Percentiles rank a stretch among this genome's conserved stretches.
Conservation (phyloP, 2,888 invertebrate species). For the Heliconius ethilla region DNA sequence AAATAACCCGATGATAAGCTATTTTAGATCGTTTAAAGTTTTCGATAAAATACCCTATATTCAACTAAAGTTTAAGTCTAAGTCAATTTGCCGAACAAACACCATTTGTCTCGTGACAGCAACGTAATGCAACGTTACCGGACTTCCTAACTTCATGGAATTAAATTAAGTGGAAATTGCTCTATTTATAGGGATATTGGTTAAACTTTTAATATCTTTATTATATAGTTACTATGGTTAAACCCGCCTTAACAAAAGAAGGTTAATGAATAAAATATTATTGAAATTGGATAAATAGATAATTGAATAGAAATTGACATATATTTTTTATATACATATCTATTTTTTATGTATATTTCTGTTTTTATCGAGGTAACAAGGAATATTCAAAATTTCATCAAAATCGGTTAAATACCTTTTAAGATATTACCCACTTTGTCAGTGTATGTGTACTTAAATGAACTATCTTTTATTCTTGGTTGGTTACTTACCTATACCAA, state of each 20-base stretch:
- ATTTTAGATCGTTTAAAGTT: conserved; percentile 11
- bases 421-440: background rate
- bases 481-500: background rate
- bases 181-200: conserved; percentile 37
- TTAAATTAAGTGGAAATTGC: conserved; percentile 38
- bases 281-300: too few species aligned
- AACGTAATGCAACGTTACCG: conserved; percentile 48
- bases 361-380: too few species aligned
- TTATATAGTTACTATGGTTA: background rate
- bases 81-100: conserved; percentile 57
- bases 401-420: background rate
- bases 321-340: too few species aligned
- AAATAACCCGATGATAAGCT: conserved; percentile 11
- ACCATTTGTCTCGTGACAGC: conserved; percentile 54
- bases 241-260: background rate
- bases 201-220: background rate
- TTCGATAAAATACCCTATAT: conserved; percentile 38
- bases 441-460: background rate
- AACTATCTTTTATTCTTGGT: background rate
- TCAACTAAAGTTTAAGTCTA: conserved; percentile 48
- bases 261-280: too few species aligned
- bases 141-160: conserved; percentile 43
- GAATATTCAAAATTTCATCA: background rate
- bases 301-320: too few species aligned
- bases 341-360: too few species aligned